These are phyloP conservation scores for Ceratosolen solmsi DNA, from an alignment of 1,140 invertebrate genomes.

Conservation along the genomic window DNA sequence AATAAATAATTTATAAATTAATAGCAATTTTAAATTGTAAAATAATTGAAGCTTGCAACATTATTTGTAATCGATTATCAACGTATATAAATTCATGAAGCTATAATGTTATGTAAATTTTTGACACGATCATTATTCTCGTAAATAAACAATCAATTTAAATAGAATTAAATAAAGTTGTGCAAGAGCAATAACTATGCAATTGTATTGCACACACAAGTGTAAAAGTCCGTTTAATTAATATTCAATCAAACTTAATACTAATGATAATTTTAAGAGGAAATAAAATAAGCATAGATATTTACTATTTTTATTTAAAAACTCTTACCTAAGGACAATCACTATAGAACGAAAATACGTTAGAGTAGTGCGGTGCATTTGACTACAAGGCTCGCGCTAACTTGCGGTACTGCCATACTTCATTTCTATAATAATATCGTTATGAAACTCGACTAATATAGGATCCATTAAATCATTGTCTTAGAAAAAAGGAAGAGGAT, in stretches of 20 bases:
- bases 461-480: slow-evolving; percentile 54
- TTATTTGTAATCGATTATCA: too few species aligned
- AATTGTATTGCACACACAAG: too few species aligned
- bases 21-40: too few species aligned
- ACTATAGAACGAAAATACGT: neutral
- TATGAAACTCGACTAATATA: slow-evolving; percentile 59
- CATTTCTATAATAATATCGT: slow-evolving; percentile 39
- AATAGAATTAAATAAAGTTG: too few species aligned
- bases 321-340: neutral
- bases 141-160: too few species aligned
- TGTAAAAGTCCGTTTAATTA: too few species aligned
- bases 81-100: too few species aligned
- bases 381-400: neutral
- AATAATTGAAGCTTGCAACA: too few species aligned
- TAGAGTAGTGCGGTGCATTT: neutral
- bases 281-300: slow-evolving; percentile 11
- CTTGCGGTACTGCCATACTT: neutral
- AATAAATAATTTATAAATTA: too few species aligned
- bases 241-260: neutral
- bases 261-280: neutral
- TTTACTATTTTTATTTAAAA: slow-evolving; percentile 19
- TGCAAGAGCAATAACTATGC: too few species aligned
- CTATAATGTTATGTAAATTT: too few species aligned
- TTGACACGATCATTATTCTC: too few species aligned
- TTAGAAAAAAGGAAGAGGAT: slow-evolving; percentile 36